Evolutionary conservation across 2,113 vertebrate genomes (phyloP).

Genomic region (Callaeas wilsoni): DNA sequence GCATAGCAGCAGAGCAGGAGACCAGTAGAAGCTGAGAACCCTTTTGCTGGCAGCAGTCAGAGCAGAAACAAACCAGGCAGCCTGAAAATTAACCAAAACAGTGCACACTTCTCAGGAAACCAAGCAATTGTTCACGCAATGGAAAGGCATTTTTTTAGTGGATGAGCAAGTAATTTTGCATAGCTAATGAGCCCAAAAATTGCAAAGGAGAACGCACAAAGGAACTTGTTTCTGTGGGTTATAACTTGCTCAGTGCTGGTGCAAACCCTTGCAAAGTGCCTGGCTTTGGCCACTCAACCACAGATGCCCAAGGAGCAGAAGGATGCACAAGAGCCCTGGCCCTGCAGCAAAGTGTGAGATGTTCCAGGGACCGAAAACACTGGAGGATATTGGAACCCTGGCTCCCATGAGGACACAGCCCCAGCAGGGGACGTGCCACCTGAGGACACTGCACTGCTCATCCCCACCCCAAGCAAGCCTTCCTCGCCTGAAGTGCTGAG

Average conservation of each 20-base stretch:
- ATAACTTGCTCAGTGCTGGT: not conserved
- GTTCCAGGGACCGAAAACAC: not conserved
- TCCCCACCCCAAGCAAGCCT: not conserved
- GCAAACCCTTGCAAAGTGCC: not conserved
- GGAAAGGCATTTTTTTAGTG: not conserved
- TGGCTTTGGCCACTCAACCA: not conserved
- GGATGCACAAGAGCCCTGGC: not conserved
- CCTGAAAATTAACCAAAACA: not conserved
- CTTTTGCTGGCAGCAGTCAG: not conserved
- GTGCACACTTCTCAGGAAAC: not conserved
- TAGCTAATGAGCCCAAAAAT: not conserved
- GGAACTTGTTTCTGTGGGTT: not conserved
- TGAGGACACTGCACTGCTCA: rapidly evolving
- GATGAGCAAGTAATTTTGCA: not conserved
- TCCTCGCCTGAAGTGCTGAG: not conserved
- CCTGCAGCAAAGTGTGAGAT: not conserved
- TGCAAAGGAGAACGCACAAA: not conserved
- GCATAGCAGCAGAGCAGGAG: not conserved
- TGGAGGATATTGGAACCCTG: not conserved
- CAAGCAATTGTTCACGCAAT: not conserved
- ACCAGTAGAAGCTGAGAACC: not conserved
- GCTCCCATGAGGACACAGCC: not conserved
- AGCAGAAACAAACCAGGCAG: not conserved
- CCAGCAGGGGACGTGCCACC: not conserved
- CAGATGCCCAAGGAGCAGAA: not conserved